Base-by-base conservation (phyloP, 2,113 vertebrate species). In the Typhlomys cinereus region DNA sequence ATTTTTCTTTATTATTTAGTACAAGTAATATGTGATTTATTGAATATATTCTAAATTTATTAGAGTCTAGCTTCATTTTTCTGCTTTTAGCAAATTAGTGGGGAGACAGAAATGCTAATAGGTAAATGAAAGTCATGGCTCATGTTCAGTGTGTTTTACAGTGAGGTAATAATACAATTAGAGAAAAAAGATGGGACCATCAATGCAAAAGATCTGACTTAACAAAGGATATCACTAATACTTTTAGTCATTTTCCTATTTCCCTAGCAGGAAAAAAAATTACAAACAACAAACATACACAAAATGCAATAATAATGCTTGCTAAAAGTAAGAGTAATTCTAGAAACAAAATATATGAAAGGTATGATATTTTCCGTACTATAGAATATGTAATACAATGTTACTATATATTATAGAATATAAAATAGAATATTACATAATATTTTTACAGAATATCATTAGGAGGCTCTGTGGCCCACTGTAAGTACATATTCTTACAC, bases 1-100 rank as follows among this genome's bases (percentile, higher is more conserved):
- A 87, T 59, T 95, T 87, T 50, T 59, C 31, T 80, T 79, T 69
- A 36, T 39, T 78, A 82, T 31, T 90, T 74, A 92, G 29, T 46
- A 66, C 1, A 78, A 69, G 39, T 7, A 85, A 12, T 85, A 73
- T 73, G 41, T 82, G 44, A 79, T 74, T 88, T 78, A 70, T 17
- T 59, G 21, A 1, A 78, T 67, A 17, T 62, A 73, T 78, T 78
- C 71, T 34, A 90, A 90, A 78, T 78, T 50, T 85, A 62, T 57
- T 7, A n/a, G 25, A 41, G 25, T 87, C 34, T 93, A 57, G 44
- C 13, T 93, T 66, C 10, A 1, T 90, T 81, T 48, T 81, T 48
- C 36, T 86, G 44, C 10, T 34, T 64, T 82, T 27, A 88, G 18
- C 34, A 91, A 89, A 74, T 44, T 69, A 74, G 29, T 54, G 52